Evolutionary conservation across 2,113 vertebrate genomes (phyloP).

Genomic region (Mormyrus lacerda): DNA sequence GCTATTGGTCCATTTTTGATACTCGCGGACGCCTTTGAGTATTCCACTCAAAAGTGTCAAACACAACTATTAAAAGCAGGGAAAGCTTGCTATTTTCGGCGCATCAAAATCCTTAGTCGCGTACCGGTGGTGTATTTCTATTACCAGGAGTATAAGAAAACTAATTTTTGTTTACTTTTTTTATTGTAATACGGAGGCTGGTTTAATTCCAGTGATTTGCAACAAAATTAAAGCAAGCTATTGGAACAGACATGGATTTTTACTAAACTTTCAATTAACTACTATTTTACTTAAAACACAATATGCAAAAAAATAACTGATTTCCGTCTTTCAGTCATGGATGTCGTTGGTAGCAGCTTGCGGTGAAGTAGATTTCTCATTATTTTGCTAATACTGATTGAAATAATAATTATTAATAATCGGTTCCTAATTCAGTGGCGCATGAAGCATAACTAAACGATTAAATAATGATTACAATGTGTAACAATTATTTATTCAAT

Average conservation of each 20-base stretch:
- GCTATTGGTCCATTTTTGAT: conserved; percentile 6
- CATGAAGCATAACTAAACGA: not conserved
- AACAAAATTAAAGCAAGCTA: not conserved
- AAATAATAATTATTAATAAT: not conserved
- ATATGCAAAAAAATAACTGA: not conserved
- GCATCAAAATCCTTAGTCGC: not conserved
- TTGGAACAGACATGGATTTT: not conserved
- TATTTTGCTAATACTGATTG: not conserved
- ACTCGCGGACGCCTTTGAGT: conserved; percentile 6
- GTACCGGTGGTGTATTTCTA: not conserved
- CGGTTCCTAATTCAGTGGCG: not conserved
- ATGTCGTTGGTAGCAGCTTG: not conserved
- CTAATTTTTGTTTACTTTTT: not conserved
- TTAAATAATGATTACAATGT: not conserved
- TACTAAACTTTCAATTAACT: not conserved
- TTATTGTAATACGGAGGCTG: not conserved
- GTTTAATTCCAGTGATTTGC: not conserved
- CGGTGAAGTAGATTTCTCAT: not conserved
- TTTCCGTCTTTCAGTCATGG: not conserved
- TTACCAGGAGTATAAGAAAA: not conserved
- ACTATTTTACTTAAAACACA: not conserved
- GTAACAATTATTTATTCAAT: not conserved
- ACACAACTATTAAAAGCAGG: conserved; percentile 7
- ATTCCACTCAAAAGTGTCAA: conserved; percentile 6
- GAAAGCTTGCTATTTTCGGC: not conserved